Conservation (phyloP, 2,113 vertebrate species). For the Mesoclemmys tuberculata region DNA sequence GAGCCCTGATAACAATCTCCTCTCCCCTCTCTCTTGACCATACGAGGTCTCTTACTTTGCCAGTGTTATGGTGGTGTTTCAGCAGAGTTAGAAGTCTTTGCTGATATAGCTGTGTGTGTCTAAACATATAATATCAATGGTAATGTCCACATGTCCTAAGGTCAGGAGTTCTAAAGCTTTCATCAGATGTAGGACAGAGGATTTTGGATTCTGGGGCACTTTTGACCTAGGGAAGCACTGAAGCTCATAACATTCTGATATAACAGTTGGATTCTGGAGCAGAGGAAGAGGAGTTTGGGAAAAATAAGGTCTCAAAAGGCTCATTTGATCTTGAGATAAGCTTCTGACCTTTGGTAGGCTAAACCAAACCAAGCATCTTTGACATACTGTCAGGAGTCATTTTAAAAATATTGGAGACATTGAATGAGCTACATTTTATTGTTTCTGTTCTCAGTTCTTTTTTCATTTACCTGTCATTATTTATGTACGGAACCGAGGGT, state of each 20-base stretch:
- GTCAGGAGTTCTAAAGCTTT: fast-evolving
- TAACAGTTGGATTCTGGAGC: neutral
- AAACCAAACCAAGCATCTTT: neutral
- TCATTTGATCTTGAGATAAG: neutral
- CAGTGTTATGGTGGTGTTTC: neutral
- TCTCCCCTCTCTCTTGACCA: neutral
- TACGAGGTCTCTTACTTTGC: neutral
- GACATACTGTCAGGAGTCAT: neutral
- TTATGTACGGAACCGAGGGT: neutral
- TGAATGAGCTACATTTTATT: neutral
- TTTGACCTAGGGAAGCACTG: neutral
- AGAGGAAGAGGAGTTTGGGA: neutral
- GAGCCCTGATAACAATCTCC: neutral
- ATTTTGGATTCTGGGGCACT: neutral
- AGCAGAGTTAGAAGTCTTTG: neutral
- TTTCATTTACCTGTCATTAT: neutral
- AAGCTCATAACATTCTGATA: neutral
- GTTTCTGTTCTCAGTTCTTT: neutral
- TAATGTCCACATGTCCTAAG: fast-evolving
- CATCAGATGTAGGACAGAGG: neutral
- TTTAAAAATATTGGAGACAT: fast-evolving
- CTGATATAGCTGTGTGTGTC: neutral
- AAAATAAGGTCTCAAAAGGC: neutral
- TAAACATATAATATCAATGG: neutral
- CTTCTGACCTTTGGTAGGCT: neutral